These are phyloP conservation scores for Rhorus exstirpatorius DNA, from an alignment of 2,888 invertebrate genomes.

Conservation along the genomic window DNA sequence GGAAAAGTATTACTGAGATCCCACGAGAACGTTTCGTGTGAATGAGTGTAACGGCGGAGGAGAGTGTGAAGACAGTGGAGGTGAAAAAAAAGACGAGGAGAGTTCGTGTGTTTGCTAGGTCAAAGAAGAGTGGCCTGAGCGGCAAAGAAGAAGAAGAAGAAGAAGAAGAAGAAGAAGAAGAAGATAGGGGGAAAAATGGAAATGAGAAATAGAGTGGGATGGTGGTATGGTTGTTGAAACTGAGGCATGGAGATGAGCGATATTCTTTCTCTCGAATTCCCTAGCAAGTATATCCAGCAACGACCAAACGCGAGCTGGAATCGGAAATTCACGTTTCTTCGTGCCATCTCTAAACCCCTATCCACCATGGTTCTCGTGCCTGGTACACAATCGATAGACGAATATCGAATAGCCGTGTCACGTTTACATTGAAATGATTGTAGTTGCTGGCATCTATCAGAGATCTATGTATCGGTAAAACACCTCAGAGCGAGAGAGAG, in stretches of 20 bases:
- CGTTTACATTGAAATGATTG: conserved; percentile 16
- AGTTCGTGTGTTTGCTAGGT: neutral
- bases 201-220: neutral
- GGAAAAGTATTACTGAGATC: neutral
- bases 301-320: conserved; percentile 2
- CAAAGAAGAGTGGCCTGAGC: neutral
- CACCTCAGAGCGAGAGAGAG: too few relatives aligned
- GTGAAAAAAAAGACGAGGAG: neutral
- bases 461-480: too few relatives aligned
- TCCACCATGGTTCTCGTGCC: conserved; percentile 50
- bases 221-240: conserved; percentile 5
- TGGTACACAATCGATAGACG: conserved; percentile 60
- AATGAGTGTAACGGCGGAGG: neutral
- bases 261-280: neutral
- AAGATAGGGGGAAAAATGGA: conserved; percentile 2
- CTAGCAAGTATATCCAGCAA: too few relatives aligned
- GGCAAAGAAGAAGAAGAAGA: neutral
- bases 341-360: conserved; percentile 43
- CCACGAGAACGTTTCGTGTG: conserved; percentile 7
- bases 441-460: too few relatives aligned
- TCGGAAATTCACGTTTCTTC: conserved; percentile 36
- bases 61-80: neutral
- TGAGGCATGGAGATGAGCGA: conserved; percentile 31
- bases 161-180: neutral
- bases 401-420: conserved; percentile 59